Conservation (phyloP, 2,113 vertebrate species). For the Trichechus manatus region DNA sequence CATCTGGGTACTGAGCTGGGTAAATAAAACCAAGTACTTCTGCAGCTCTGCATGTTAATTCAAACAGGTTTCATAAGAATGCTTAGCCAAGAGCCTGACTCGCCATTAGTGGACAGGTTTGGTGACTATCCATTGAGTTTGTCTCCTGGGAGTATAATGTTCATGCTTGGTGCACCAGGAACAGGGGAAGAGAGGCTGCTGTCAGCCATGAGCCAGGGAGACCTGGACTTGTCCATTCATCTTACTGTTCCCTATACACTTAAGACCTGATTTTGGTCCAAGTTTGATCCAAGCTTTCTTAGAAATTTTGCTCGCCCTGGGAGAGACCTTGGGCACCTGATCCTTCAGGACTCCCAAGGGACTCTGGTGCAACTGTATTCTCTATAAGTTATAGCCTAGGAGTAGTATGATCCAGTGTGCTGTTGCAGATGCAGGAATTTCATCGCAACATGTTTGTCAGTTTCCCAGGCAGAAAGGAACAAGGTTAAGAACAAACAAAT, state of each 20-base stretch:
- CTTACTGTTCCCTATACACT: neutral
- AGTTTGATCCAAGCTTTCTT: neutral
- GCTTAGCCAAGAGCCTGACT: neutral
- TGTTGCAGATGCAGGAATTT: neutral
- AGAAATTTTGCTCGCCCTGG: neutral
- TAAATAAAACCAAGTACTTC: conserved; percentile 39
- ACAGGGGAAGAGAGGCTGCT: neutral
- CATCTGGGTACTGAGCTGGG: conserved; percentile 9
- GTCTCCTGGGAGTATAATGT: neutral
- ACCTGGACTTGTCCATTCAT: neutral
- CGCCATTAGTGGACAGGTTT: neutral
- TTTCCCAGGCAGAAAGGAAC: neutral
- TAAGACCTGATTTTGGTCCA: neutral
- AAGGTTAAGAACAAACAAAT: neutral
- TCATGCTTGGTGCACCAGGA: neutral
- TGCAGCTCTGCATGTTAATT: neutral
- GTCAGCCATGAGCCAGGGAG: neutral
- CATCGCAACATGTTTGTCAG: neutral
- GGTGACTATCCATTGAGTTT: neutral
- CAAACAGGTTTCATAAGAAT: neutral
- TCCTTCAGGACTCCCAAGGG: neutral
- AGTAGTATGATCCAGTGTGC: accelerated
- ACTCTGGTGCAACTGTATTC: neutral
- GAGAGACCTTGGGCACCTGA: neutral
- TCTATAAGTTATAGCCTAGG: neutral